A percentile compares a stretch with the other conserved stretches of the same genome.
These are phyloP conservation scores for Drosophila testacea DNA, from an alignment of 2,888 invertebrate species.

Conservation along the genomic window DNA sequence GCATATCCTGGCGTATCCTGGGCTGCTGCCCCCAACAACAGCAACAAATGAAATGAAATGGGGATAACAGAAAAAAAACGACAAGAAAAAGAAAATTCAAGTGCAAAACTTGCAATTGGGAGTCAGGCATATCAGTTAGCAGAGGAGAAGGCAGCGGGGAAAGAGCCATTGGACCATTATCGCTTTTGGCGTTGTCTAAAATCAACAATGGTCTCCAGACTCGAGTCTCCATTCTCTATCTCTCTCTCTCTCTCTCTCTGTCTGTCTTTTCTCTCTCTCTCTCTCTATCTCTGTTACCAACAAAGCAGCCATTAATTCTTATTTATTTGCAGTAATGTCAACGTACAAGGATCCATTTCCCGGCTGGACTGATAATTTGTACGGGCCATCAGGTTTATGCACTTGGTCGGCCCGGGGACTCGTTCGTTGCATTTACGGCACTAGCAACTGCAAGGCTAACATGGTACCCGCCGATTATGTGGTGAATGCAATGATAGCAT, in stretches of 20 bases:
- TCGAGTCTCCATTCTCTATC: background rate
- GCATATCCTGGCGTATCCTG: constrained; percentile 50
- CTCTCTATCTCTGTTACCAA: background rate
- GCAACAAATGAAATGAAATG: constrained; percentile 15
- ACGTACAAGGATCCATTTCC: constrained; percentile 85
- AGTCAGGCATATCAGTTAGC: constrained; percentile 73
- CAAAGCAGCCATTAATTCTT: constrained; percentile 81
- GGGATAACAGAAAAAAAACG: constrained; percentile 21
- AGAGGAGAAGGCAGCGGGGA: background rate
- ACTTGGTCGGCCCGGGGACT: constrained; percentile 85
- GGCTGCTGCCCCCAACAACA: constrained; percentile 37
- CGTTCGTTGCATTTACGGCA: constrained; percentile 84
- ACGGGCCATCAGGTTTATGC: constrained; percentile 85
- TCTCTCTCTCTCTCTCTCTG: background rate
- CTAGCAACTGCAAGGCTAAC: constrained; percentile 83
- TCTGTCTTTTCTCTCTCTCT: background rate
- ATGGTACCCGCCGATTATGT: constrained; percentile 85
- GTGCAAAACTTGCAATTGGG: constrained; percentile 74
- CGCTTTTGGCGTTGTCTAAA: constrained; percentile 72
- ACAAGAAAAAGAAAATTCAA: constrained; percentile 59
- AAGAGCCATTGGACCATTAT: constrained; percentile 54
- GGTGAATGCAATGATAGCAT: constrained; percentile 85
- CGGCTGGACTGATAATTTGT: constrained; percentile 86
- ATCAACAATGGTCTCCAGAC: constrained; percentile 45
- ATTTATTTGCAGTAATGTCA: constrained; percentile 84